Conservation (phyloP, 2,797 vertebrate genomes). For the Premnoplex brunnescens region DNA sequence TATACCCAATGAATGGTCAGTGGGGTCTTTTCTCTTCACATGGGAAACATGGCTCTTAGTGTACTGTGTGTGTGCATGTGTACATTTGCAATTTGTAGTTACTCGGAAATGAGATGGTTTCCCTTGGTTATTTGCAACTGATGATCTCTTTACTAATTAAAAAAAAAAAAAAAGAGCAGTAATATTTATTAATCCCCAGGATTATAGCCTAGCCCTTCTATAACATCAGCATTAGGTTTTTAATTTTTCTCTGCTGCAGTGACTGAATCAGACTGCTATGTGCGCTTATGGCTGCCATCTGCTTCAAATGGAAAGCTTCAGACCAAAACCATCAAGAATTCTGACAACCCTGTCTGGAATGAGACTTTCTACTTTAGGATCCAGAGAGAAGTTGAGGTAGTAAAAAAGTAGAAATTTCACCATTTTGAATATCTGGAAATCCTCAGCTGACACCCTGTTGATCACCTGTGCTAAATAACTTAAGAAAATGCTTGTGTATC, state of each 20-base stretch:
- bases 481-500: neutral
- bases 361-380: slow-evolving; percentile 84
- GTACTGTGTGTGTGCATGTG: neutral
- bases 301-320: slow-evolving; percentile 72
- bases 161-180: neutral
- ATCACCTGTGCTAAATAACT: neutral
- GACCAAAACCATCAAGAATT: slow-evolving; percentile 78
- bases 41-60: neutral
- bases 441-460: neutral
- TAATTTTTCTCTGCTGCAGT: slow-evolving; percentile 66
- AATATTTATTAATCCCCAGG: neutral
- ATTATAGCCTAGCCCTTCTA: neutral
- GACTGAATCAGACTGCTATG: slow-evolving; percentile 81
- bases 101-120: neutral
- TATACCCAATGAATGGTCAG: neutral
- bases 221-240: neutral
- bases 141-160: neutral
- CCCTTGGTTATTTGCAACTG: neutral
- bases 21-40: neutral
- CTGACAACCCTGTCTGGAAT: slow-evolving; percentile 82
- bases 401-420: neutral
- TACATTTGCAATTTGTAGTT: neutral
- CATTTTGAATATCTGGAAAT: neutral
- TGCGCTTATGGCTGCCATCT: slow-evolving; percentile 82
- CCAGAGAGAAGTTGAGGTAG: slow-evolving; percentile 81